Evolutionary conservation across 2,888 invertebrate genomes (phyloP).

Genomic region (Gisinianus flammeolus): DNA sequence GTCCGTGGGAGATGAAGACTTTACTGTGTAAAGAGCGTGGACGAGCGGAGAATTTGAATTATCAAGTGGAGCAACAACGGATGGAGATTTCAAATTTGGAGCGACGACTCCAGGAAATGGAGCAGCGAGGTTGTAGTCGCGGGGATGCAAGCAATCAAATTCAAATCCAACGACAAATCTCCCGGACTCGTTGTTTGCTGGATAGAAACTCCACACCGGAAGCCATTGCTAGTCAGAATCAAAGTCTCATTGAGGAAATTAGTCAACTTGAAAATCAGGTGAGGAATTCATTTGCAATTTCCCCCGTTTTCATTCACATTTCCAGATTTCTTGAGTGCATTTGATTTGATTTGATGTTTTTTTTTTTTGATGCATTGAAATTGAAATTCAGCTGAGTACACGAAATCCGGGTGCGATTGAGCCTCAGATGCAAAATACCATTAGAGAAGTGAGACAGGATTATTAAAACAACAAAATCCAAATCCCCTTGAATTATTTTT

Average conservation of each 20-base stretch:
- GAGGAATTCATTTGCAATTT: too few species aligned
- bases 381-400: not conserved
- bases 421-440: not conserved
- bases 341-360: not conserved
- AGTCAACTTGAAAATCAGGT: not conserved
- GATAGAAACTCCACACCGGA: not conserved
- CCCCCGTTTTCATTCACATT: too few species aligned
- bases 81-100: not conserved
- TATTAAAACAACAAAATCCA: too few species aligned
- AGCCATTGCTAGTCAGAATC: not conserved
- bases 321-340: too few species aligned
- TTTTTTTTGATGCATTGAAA: not conserved
- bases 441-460: not conserved
- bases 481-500: too few species aligned
- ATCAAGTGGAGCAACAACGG: conserved; percentile 6
- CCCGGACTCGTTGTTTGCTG: not conserved
- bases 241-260: not conserved
- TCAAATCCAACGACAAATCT: too few species aligned
- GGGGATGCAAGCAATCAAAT: not conserved
- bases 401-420: not conserved
- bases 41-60: not conserved
- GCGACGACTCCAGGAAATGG: not conserved
- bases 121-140: not conserved
- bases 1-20: not conserved
- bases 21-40: not conserved